Evolutionary conservation across 2,888 invertebrate genomes (phyloP).

Genomic region (Nasonia oneida): DNA sequence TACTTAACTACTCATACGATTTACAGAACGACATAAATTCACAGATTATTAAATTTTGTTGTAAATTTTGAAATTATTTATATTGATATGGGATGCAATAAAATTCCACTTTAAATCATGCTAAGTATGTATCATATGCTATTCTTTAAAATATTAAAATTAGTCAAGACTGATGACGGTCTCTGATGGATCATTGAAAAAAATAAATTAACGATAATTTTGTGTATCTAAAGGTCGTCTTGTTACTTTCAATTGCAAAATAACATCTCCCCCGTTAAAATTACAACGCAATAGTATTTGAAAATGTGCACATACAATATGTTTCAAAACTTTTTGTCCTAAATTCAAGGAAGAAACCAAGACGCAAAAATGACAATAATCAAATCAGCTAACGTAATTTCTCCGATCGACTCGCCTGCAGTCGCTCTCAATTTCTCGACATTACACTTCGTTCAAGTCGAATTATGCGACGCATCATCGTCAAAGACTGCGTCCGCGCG

Average conservation of each 20-base stretch:
- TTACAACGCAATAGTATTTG: not conserved
- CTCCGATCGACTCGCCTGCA: not conserved
- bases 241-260: conserved; percentile 23
- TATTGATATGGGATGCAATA: not conserved
- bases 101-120: not conserved
- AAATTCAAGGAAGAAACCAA: not conserved
- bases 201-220: not conserved
- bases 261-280: not conserved
- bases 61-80: not conserved
- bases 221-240: not conserved
- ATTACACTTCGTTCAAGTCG: conserved; percentile 20
- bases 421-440: not conserved
- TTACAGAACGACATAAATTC: conserved; percentile 25
- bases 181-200: not conserved
- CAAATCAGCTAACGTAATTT: not conserved
- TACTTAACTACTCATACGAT: conserved; percentile 29
- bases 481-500: not conserved
- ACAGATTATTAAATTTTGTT: conserved; percentile 22
- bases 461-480: not conserved
- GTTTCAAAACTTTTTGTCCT: too few relatives aligned
- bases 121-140: not conserved
- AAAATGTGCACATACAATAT: too few relatives aligned
- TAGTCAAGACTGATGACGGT: conserved; percentile 26
- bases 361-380: too few relatives aligned
- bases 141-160: conserved; percentile 10